Base-by-base conservation (phyloP, 2,888 invertebrate species). In the Venustoraphidia nigricollis region DNA sequence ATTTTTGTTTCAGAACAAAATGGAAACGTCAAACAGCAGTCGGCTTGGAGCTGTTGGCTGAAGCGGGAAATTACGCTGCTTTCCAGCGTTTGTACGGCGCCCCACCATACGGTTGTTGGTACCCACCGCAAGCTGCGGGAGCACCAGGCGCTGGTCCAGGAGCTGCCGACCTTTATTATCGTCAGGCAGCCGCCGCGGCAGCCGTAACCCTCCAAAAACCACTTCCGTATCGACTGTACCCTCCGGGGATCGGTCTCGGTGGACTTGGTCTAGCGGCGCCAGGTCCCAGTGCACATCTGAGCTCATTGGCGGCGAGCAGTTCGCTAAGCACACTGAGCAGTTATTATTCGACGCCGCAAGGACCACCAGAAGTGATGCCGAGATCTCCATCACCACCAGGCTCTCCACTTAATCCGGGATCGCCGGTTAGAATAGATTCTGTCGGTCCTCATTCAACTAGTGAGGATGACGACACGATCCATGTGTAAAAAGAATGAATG, bases 1-100 rank as follows among this genome's bases (percentile, higher is more conserved):
- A 52, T 52, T 52, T 56, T 65, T 58, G 57, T 73, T 72, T 34
- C 78, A 92, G 93, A 68, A 97, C 97, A 65, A 97, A 97, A 74
- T 98, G 97, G 97, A 97, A 97, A 69, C 81, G 97, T 2, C 97
- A 97, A 68, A 95, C 97, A 11, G 94, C 97, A 1, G 97, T 97
- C 3, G 96, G 97, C 0, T 69, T 96, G 57, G 98, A 98, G 66
- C 78, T 98, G 39, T 72, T 98, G 49, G 93, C 95, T 2, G 98
- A 98, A 66, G 94, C 96, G 0, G 94, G 94, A 9, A 97, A 96
- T 72, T 93, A 92, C 69, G 95, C 95, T 1, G 97, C 97, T n/a
- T 91, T 98, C 62, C 96, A 96, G 70, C 79, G 96, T 53, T 74
- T 97, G 53, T 92, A 91, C 69, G 88, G 88, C 9, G 78, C 79